These are phyloP conservation scores for Drosophila malerkotliana DNA, from an alignment of 1,140 invertebrate genomes.

Conservation along the genomic window DNA sequence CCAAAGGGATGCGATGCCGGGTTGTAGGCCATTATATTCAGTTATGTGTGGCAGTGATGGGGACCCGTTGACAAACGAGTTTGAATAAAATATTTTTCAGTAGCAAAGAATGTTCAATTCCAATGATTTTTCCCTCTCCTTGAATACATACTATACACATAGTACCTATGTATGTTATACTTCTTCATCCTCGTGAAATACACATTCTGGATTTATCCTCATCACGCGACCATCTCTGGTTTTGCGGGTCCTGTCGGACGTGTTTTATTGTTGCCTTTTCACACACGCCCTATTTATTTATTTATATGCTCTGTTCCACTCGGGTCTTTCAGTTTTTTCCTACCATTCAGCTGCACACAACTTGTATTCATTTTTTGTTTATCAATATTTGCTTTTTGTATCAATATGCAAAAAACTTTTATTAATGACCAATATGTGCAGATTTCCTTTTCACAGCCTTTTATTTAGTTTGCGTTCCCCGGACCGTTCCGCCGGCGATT, in stretches of 20 bases:
- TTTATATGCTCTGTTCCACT: constrained; percentile 50
- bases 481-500: neutral
- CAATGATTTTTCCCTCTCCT: neutral
- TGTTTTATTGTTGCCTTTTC: constrained; percentile 69
- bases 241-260: constrained; percentile 17
- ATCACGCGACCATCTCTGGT: constrained; percentile 37
- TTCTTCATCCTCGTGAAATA: neutral
- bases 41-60: constrained; percentile 8
- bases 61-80: constrained; percentile 15
- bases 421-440: constrained; percentile 79
- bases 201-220: constrained; percentile 19
- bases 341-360: constrained; percentile 17
- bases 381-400: constrained; percentile 77
- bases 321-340: constrained; percentile 23
- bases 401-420: constrained; percentile 68
- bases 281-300: constrained; percentile 59
- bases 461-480: constrained; percentile 51
- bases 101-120: neutral
- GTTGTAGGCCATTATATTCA: constrained; percentile 10
- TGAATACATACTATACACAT: neutral
- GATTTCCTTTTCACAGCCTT: constrained; percentile 72
- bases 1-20: constrained; percentile 13
- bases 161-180: neutral
- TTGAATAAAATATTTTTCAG: constrained; percentile 15
- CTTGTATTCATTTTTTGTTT: constrained; percentile 64